Evolutionary conservation across 2,113 vertebrate species (phyloP), one percentile per base, ranked within the genome.

Genomic region (Galbula dea): DNA sequence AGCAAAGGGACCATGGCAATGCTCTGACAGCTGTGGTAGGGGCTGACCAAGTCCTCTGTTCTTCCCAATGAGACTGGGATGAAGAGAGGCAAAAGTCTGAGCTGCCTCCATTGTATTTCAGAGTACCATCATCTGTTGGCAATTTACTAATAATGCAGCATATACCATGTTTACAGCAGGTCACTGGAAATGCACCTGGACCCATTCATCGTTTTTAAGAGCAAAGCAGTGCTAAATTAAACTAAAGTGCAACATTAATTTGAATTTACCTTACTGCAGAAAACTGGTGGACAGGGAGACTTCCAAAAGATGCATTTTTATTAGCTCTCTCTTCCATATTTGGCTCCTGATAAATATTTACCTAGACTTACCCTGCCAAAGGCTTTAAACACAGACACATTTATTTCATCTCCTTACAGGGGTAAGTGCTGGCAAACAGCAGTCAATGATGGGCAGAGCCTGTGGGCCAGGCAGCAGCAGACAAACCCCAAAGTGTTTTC

Each of bases 221-320:
- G 79, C 58, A 77, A 82, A 96, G 65, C 34, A 63, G 46, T 49
- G 41, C 41, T 43, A 43, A 43, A 43, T 15, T 43, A 43, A 43
- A 36, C 36, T 95, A 93, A 78, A 88, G 63, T 49, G 63, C 59
- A 81, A 39, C 74, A 48, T 92, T 69, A 80, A 85, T 87, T 88
- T 96, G 74, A 91, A 92, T 90, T 91, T 94, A 86, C 71, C 67
- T 77, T 92, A 72, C 88, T 55, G 77, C 20, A 78, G 78, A 93
- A 83, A 93, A 66, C 43, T 29, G 10, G 61, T 66, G 48, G 54
- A 62, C 66, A 83, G 72, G 43, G 72, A 94, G 65, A 59, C 45
- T 94, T 95, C 57, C 43, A 34, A 89, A 95, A 91, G 83, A 96
- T 91, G 49, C 32, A 75, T 93, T 92, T 95, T 96, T 88, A 95